Evolutionary conservation across 2,113 vertebrate genomes (phyloP).

Genomic region (Heterotis niloticus): DNA sequence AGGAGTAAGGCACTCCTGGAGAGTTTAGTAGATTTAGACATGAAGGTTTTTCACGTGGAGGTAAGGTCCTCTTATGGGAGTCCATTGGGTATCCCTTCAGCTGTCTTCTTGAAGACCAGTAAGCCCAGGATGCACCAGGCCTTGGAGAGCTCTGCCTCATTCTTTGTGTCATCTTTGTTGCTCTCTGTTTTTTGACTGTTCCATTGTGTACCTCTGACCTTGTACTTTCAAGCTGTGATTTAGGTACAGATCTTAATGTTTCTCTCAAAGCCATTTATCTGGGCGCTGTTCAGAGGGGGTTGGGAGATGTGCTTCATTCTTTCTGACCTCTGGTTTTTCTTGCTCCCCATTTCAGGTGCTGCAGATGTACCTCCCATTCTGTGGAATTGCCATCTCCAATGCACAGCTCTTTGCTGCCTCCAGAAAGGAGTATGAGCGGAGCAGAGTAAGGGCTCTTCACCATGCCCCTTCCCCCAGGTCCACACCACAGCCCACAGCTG

Average conservation of each 20-base stretch:
- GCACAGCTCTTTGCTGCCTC: slow-evolving; percentile 95
- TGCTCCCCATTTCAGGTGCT: slow-evolving; percentile 75
- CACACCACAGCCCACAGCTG: slow-evolving; percentile 46
- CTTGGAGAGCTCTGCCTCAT: too few relatives aligned
- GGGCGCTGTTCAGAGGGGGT: too few relatives aligned
- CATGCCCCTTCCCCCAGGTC: neutral
- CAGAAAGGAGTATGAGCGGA: slow-evolving; percentile 96
- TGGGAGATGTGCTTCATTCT: neutral
- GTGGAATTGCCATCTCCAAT: slow-evolving; percentile 95
- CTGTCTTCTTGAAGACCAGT: neutral
- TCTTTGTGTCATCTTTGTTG: neutral
- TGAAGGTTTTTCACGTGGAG: too few relatives aligned
- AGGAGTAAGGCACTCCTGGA: too few relatives aligned
- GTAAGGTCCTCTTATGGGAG: too few relatives aligned
- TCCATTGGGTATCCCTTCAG: too few relatives aligned
- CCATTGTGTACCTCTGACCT: neutral
- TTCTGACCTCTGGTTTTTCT: slow-evolving; percentile 12
- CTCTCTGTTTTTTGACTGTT: neutral
- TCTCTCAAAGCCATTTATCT: too few relatives aligned
- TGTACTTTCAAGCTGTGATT: neutral
- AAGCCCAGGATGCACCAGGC: too few relatives aligned
- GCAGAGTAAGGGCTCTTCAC: slow-evolving; percentile 75
- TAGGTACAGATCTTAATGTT: too few relatives aligned
- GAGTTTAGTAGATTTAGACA: too few relatives aligned
- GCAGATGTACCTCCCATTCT: slow-evolving; percentile 98